phyloP scores from a whole-genome alignment of 2,888 invertebrate genomes.

The Eurytoma adleriae region DNA sequence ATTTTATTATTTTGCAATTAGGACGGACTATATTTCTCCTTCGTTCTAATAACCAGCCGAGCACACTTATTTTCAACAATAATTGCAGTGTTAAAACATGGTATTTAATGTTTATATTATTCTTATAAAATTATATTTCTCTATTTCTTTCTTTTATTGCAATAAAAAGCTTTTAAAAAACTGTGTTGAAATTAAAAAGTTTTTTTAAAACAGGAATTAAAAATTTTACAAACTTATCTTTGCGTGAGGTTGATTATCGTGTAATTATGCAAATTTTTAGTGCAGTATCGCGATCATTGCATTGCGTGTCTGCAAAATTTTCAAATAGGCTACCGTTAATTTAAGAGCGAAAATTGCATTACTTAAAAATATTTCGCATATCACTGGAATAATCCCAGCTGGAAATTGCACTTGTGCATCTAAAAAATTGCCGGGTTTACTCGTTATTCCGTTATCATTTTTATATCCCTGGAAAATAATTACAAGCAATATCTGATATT shows the following conservation, averaged over 20 bases:
- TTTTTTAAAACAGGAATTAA: neutral
- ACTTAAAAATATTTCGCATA: slow-evolving; percentile 10
- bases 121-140: too few species aligned
- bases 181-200: neutral
- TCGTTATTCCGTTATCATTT: slow-evolving; percentile 5
- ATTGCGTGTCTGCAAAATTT: slow-evolving; percentile 31
- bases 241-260: slow-evolving; percentile 37
- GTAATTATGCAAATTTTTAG: slow-evolving; percentile 40
- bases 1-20: neutral
- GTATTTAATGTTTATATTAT: too few species aligned
- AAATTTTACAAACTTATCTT: slow-evolving; percentile 14
- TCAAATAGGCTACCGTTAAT: slow-evolving; percentile 17
- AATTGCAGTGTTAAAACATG: too few species aligned
- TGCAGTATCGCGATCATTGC: neutral
- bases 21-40: neutral
- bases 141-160: too few species aligned
- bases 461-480: slow-evolving; percentile 21
- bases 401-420: neutral
- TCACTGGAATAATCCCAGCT: slow-evolving; percentile 3
- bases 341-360: slow-evolving; percentile 9
- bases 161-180: too few species aligned
- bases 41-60: neutral
- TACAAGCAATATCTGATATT: neutral
- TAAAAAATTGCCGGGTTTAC: neutral
- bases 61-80: too few species aligned